These are phyloP conservation scores for Scaptomyza reducta DNA, from an alignment of 2,888 invertebrate genomes.

Conservation along the genomic window DNA sequence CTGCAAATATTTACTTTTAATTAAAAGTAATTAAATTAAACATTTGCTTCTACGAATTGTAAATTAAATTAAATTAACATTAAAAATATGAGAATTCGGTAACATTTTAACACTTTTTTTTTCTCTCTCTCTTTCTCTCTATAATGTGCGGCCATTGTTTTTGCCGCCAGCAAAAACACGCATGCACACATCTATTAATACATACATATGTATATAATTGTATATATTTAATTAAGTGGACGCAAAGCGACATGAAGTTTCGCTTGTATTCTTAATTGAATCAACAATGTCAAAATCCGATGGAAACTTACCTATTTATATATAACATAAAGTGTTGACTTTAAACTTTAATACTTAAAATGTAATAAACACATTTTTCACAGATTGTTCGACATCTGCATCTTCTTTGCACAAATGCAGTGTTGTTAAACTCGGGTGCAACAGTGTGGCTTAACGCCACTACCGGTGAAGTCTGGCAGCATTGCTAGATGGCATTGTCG, in stretches of 20 bases:
- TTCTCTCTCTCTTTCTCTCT: not conserved
- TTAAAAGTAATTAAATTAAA: not conserved
- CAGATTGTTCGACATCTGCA: conserved; percentile 9
- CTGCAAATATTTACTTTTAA: no score
- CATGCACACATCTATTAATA: conserved; percentile 10
- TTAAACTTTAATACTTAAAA: not conserved
- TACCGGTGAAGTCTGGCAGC: conserved; percentile 12
- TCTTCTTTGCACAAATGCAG: conserved; percentile 8
- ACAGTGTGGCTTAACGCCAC: not conserved
- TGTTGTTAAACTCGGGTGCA: not conserved
- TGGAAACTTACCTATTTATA: conserved; percentile 24
- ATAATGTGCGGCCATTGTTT: conserved; percentile 46
- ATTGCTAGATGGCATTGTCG: not conserved
- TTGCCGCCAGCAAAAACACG: conserved; percentile 53
- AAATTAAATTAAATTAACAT: not conserved
- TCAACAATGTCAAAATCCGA: not conserved
- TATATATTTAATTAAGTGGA: not conserved
- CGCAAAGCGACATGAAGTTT: not conserved
- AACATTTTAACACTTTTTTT: not conserved
- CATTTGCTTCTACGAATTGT: not conserved
- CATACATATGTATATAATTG: not conserved
- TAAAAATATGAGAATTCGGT: not conserved
- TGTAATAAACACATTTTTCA: conserved; percentile 19
- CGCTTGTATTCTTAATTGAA: not conserved
- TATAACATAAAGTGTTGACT: not conserved